These are phyloP conservation scores for Popillia japonica DNA, from an alignment of 1,140 invertebrate genomes.

Conservation along the genomic window DNA sequence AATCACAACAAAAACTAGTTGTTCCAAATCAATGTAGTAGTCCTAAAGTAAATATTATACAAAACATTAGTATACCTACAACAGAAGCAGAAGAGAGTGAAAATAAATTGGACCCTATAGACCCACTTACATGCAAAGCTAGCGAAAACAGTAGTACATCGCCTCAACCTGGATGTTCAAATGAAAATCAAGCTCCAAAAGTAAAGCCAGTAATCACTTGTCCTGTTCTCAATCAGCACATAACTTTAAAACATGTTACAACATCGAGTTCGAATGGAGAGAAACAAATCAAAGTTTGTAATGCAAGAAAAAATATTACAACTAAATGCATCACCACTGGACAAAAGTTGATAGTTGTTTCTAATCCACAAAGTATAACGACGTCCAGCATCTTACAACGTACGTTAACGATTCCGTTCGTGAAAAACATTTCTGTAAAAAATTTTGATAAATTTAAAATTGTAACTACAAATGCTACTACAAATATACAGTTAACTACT, in stretches of 20 bases:
- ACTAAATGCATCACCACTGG: slow-evolving; percentile 49
- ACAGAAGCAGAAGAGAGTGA: slow-evolving; percentile 40
- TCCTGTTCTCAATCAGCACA: slow-evolving; percentile 43
- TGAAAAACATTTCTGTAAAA: slow-evolving; percentile 57
- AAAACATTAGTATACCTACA: slow-evolving; percentile 49
- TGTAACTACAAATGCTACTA: slow-evolving; percentile 49
- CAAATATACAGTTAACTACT: slow-evolving; percentile 46
- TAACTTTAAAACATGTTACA: slow-evolving; percentile 40
- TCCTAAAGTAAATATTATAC: slow-evolving; percentile 51
- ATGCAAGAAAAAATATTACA: slow-evolving; percentile 44
- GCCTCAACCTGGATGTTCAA: slow-evolving; percentile 42
- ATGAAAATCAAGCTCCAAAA: slow-evolving; percentile 50
- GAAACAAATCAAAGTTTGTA: slow-evolving; percentile 44
- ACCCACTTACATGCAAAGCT: background rate
- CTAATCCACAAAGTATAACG: slow-evolving; percentile 53
- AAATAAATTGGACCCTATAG: background rate
- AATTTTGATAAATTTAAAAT: slow-evolving; percentile 59
- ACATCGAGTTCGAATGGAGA: slow-evolving; percentile 37
- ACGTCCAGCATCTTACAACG: slow-evolving; percentile 56
- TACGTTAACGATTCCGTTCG: slow-evolving; percentile 56
- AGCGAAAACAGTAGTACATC: slow-evolving; percentile 24
- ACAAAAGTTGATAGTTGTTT: slow-evolving; percentile 58
- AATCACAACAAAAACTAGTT: slow-evolving; percentile 40
- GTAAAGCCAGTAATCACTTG: slow-evolving; percentile 43
- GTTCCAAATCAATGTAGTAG: background rate